Evolutionary conservation across 2,888 invertebrate genomes (phyloP).

Genomic region (Mylabris sibirica): DNA sequence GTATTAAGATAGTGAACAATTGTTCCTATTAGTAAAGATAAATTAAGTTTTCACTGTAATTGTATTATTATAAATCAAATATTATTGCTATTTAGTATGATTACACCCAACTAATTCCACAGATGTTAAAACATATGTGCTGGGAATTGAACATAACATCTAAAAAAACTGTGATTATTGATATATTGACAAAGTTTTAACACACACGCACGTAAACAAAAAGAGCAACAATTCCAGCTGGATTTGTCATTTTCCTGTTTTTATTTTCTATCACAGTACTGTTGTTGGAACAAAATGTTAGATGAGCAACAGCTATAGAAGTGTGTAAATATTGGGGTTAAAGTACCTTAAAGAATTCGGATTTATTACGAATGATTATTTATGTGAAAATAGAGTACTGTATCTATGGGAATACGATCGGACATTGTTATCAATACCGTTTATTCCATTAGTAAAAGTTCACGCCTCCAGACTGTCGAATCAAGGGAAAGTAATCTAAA

Average conservation of each 20-base stretch:
- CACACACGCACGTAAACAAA: no score
- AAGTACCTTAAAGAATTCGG: conserved; percentile 3
- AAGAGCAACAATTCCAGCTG: not conserved
- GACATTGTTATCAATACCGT: not conserved
- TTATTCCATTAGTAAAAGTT: no score
- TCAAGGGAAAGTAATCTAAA: no score
- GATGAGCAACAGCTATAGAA: not conserved
- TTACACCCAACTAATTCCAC: not conserved
- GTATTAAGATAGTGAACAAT: not conserved
- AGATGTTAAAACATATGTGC: conserved; percentile 6
- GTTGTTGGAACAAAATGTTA: not conserved
- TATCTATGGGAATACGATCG: not conserved
- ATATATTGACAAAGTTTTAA: not conserved
- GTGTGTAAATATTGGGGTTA: not conserved
- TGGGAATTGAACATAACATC: conserved; percentile 2
- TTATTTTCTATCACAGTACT: not conserved
- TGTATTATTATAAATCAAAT: not conserved
- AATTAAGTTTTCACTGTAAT: not conserved
- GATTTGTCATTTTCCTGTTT: not conserved
- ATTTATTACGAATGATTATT: not conserved
- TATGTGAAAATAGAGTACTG: not conserved
- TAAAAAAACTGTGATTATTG: not conserved
- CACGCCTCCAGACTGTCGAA: not conserved
- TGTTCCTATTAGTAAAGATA: not conserved
- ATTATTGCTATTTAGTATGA: not conserved